Evolutionary conservation across 64 coral and sea anemone genomes (phyloP).

Genomic region (Porites australiensis): DNA sequence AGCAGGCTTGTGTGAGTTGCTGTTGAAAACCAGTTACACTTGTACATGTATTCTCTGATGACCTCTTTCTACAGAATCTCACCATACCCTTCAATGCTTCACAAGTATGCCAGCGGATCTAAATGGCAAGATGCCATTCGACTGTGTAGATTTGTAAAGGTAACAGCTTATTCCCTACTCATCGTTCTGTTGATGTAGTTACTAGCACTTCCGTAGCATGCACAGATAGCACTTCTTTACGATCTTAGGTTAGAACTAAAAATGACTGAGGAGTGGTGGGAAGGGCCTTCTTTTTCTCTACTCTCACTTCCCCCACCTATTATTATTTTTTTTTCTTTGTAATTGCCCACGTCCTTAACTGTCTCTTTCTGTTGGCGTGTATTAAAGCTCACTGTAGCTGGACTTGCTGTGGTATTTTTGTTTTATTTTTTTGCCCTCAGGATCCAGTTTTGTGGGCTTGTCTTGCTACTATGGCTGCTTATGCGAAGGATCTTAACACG

Average conservation of each 20-base stretch:
- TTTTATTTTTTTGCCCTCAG: conserved; percentile 44
- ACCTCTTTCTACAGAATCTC: conserved; percentile 74
- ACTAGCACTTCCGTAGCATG: background rate
- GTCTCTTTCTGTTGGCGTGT: too few species aligned
- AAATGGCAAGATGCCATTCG: conserved; percentile 97
- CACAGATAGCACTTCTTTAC: too few species aligned
- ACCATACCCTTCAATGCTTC: conserved; percentile 95
- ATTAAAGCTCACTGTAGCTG: background rate
- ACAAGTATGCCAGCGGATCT: conserved; percentile 91
- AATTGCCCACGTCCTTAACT: too few species aligned
- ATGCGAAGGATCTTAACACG: conserved; percentile 95
- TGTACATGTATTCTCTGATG: background rate
- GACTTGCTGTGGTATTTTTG: too few species aligned
- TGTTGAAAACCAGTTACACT: background rate
- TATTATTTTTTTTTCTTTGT: too few species aligned
- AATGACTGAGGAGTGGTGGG: too few species aligned
- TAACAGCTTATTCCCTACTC: conserved; percentile 12
- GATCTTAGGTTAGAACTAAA: too few species aligned
- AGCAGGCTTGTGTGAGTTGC: too few species aligned
- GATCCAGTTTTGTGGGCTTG: conserved; percentile 97
- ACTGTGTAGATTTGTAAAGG: conserved; percentile 99
- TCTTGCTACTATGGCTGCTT: conserved; percentile 97
- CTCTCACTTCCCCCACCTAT: too few species aligned
- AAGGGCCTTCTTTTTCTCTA: too few species aligned
- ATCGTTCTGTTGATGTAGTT: background rate